A percentile compares a stretch with the other conserved stretches of the same genome.
phyloP scores from a whole-genome alignment of 2,113 vertebrate genomes.

The Notothenia rossii region DNA sequence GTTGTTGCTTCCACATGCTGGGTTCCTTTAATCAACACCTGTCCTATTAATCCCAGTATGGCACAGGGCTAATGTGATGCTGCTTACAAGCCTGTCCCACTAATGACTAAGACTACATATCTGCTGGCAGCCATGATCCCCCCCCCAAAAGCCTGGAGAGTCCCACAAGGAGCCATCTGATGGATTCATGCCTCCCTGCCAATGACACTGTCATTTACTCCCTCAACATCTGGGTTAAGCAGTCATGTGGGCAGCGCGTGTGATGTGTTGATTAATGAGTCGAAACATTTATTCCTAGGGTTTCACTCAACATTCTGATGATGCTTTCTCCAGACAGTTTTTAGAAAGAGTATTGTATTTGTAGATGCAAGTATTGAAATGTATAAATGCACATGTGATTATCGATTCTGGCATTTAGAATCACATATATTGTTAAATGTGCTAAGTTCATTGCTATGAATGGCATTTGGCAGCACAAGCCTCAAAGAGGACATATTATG shows the following conservation, averaged over 20 bases:
- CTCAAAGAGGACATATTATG: too few species aligned
- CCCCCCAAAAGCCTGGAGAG: slow-evolving; percentile 48
- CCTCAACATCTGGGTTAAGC: slow-evolving; percentile 82
- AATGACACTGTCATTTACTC: slow-evolving; percentile 81
- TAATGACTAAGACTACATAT: slow-evolving; percentile 72
- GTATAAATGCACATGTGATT: not conserved
- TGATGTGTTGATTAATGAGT: slow-evolving; percentile 73
- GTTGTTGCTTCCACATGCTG: slow-evolving; percentile 72
- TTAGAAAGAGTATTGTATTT: slow-evolving; percentile 24
- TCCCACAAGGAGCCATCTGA: slow-evolving; percentile 76
- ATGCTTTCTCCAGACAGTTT: slow-evolving; percentile 2
- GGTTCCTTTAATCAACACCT: slow-evolving; percentile 83
- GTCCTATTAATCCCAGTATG: slow-evolving; percentile 82
- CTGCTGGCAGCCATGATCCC: slow-evolving; percentile 57
- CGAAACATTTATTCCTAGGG: slow-evolving; percentile 28
- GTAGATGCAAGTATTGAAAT: slow-evolving; percentile 7
- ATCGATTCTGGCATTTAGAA: not conserved
- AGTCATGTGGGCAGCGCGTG: slow-evolving; percentile 46
- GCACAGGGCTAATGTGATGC: slow-evolving; percentile 79
- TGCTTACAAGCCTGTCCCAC: slow-evolving; percentile 71
- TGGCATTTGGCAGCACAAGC: not conserved
- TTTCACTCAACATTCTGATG: slow-evolving; percentile 1
- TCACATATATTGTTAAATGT: not conserved
- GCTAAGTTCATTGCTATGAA: not conserved
- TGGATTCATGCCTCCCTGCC: slow-evolving; percentile 77